Conservation (phyloP, 1,140 invertebrate genomes). For the Pygmarrhopalites habei region DNA sequence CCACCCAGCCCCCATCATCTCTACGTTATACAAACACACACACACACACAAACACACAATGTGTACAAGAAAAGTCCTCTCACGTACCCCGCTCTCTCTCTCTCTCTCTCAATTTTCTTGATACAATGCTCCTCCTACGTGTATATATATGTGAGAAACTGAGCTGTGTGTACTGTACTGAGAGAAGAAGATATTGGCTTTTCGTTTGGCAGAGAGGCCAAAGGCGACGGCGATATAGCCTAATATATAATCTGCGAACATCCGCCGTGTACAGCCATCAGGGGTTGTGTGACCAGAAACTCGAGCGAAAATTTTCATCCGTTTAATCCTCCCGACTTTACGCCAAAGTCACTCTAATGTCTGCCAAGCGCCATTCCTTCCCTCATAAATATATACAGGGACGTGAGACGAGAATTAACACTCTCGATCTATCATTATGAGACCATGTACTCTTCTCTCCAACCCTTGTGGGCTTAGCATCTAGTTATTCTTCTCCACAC, state of each 20-base stretch:
- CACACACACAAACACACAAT: too few species aligned
- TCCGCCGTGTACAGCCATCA: conserved; percentile 23
- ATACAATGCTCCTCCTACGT: too few species aligned
- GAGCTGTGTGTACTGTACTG: background rate
- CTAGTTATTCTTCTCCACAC: background rate
- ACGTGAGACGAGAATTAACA: conserved; percentile 26
- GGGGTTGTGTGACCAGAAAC: conserved; percentile 30
- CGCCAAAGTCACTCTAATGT: conserved; percentile 16
- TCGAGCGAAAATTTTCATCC: conserved; percentile 22
- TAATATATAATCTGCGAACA: conserved; percentile 30
- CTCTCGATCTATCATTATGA: conserved; percentile 16
- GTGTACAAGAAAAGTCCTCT: too few species aligned
- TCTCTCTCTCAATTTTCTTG: too few species aligned
- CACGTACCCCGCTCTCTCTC: too few species aligned
- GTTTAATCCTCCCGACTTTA: conserved; percentile 26
- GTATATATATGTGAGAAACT: too few species aligned
- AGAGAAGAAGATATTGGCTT: background rate
- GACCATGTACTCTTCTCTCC: background rate
- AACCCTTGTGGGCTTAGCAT: background rate
- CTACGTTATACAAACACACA: too few species aligned
- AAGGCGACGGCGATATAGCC: conserved; percentile 14
- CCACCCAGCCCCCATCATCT: too few species aligned
- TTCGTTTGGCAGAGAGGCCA: conserved; percentile 13
- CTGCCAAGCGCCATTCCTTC: conserved; percentile 18
- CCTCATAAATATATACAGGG: conserved; percentile 18